Evolutionary conservation across 2,888 invertebrate species (phyloP), one percentile per base, ranked within the genome.

Genomic region (Bellardia bayeri): DNA sequence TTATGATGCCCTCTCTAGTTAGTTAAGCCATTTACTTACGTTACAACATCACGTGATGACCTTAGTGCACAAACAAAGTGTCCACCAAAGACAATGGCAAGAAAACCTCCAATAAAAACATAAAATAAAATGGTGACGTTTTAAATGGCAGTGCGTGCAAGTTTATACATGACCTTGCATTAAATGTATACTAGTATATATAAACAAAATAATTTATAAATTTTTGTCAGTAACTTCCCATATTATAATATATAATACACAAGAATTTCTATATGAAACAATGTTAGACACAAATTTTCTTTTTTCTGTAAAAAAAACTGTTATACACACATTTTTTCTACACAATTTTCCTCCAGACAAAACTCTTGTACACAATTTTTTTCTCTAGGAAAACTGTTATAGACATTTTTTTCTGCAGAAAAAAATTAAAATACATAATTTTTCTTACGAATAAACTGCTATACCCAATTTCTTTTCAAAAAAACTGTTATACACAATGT

Each of bases 21-120:
- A 85, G 80, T 80, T 79, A 80, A 80, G 61, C 42, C 79, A 85
- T 80, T 84, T 84, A 66, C 42, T 74, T 61, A 37, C 58, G 61
- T 74, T 54, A 74, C 33, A 56, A 30, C 61, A 74, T 66, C 68
- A 68, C 72, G 66, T 84, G 72, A 79, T 51, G 13, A 64, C 37
- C 58, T 74, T 58, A 66, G 37, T 7, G 49, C 40, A 14, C 9
- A 75, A 58, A 6, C 56, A 56, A 56, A 37, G 1, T 8, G 37
- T 33, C 5, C 4, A 76, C 23, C 30, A 40, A n/a, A 33, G 42
- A 33, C 6, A 71, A 54, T n/a, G 9, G 66, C 33, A 64, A 33
- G 51, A 51, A 30, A 14, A 69, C 23, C 63, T 45, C 45, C 71
- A 83, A 76, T 71, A 23, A 72, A 78, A 83, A 72, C 23, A 58